Evolutionary conservation across 2,888 invertebrate genomes (phyloP).

Genomic region (Ormia ochracea): DNA sequence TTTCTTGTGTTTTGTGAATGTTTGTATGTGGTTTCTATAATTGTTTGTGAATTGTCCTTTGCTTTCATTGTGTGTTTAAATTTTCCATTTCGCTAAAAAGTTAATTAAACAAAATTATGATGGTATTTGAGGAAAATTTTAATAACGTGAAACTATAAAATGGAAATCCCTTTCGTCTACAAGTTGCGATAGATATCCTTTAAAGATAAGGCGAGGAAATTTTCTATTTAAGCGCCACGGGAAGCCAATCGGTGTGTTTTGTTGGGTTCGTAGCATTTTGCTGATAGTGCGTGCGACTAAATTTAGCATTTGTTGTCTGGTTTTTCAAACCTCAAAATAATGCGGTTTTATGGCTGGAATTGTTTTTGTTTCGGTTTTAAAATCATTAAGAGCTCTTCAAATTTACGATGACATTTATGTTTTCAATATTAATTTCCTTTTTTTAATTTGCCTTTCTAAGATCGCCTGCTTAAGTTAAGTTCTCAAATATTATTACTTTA

Average conservation of each 20-base stretch:
- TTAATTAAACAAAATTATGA: conserved; percentile 67
- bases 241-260: conserved; percentile 46
- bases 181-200: conserved; percentile 49
- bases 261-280: not conserved
- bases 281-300: not conserved
- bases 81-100: conserved; percentile 48
- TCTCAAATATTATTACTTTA: too few species aligned
- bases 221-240: conserved; percentile 43
- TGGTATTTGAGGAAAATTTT: conserved; percentile 65
- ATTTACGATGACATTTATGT: conserved; percentile 74
- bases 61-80: not conserved
- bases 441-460: not conserved
- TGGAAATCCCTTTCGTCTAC: conserved; percentile 25
- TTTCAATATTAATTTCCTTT: conserved; percentile 44
- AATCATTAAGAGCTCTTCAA: conserved; percentile 63
- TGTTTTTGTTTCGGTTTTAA: conserved; percentile 23
- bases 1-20: conserved; percentile 28
- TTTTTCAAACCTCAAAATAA: conserved; percentile 42
- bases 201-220: conserved; percentile 52
- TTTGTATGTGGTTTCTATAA: conserved; percentile 70
- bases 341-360: conserved; percentile 50
- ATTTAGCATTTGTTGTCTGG: conserved; percentile 13
- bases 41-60: conserved; percentile 66
- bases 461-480: too few species aligned
- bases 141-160: conserved; percentile 2